These are phyloP conservation scores for Cyanistes caeruleus DNA, from an alignment of 2,113 vertebrate genomes.

Conservation along the genomic window DNA sequence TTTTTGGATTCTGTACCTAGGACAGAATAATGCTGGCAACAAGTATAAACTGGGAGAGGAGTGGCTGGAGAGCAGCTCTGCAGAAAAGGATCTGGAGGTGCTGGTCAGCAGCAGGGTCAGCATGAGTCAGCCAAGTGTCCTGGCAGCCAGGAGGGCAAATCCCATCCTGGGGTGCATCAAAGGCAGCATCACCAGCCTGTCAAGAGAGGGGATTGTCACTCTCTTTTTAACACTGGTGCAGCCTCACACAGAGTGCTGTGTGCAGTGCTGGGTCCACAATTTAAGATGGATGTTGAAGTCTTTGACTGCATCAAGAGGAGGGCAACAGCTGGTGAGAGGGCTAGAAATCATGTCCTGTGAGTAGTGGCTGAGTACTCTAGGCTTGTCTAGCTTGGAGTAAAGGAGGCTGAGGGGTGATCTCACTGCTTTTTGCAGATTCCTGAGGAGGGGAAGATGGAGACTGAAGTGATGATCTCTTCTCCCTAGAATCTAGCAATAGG, in stretches of 20 bases:
- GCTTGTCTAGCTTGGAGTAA: not conserved
- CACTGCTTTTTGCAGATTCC: not conserved
- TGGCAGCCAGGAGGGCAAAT: not conserved
- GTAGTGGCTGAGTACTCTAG: not conserved
- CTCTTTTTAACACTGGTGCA: fast-evolving
- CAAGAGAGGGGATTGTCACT: not conserved
- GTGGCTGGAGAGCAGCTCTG: not conserved
- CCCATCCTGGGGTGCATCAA: not conserved
- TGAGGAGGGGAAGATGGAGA: not conserved
- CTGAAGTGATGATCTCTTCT: not conserved
- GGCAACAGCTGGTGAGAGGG: fast-evolving
- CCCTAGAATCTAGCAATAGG: not conserved
- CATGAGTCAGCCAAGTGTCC: fast-evolving
- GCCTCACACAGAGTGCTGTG: not conserved
- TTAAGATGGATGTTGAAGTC: not conserved
- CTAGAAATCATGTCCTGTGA: not conserved
- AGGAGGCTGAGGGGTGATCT: not conserved
- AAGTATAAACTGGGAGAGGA: not conserved
- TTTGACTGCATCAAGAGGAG: not conserved
- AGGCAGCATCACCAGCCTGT: not conserved
- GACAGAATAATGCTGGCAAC: fast-evolving
- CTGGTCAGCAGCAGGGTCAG: not conserved
- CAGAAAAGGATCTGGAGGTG: not conserved
- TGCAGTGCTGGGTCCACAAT: not conserved
- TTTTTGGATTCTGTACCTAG: not conserved